Evolutionary conservation across 2,797 vertebrate species (phyloP), one percentile per base, ranked within the genome.

Genomic region (Chelidonichthys spinosus): DNA sequence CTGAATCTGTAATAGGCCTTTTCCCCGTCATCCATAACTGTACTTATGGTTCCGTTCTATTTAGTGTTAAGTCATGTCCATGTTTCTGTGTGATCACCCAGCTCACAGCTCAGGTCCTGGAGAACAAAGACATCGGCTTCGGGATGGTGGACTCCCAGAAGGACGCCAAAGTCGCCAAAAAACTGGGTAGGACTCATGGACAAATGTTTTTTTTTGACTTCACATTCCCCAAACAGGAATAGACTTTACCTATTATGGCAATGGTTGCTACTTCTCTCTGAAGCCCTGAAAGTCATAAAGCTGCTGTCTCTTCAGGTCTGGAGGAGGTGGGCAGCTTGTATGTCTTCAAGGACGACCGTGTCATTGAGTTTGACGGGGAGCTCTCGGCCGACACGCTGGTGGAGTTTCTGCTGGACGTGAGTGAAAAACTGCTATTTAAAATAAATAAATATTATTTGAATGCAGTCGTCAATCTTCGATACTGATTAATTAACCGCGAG

Each of bases 311-410:
- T 52, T 63, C 55, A 99, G 98, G 97, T 76, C 93, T 98, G 89
- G 75, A 94, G 72, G 98, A 99, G 92, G 96, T 97, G 84, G 98
- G 97, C 81, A 99, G 97, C 78, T 89, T 99, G 65, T 99, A 99
- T 11, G 84, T 98, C 69, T 98, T 98, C 82, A 99, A 99, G 90
- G 97, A 97, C 0, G 97, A 98, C 56, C 94, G 96, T 1, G 89
- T 98, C 35, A 96, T 99, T 40, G 98, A 99, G 91, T 99, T 97
- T 87, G 98, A 99, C 11, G 98, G 98, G 10, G 96, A 99, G 83
- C 94, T 99, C 61, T 95, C 98, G 0, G 95, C 98, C 0, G 98
- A 99, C 54, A 98, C 97, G 4, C 86, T 99, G 85, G 97, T 99
- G 91, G 97, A 99, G 92, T 99, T 99, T 83, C 95, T 99, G 70